Evolutionary conservation across 2,113 vertebrate species (phyloP).

Genomic region (Phrynosoma platyrhinos): DNA sequence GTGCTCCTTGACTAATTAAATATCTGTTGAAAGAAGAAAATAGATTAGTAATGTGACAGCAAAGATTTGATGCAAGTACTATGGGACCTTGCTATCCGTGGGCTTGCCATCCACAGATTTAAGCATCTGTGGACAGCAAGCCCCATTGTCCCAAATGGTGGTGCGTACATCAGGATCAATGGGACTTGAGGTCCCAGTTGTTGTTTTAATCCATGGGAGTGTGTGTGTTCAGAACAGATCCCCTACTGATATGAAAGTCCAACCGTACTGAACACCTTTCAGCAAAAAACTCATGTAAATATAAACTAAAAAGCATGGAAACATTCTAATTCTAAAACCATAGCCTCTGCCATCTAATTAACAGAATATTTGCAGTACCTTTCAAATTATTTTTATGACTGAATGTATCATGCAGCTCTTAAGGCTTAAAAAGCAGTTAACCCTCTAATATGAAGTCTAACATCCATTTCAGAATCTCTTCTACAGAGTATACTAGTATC

Average conservation of each 20-base stretch:
- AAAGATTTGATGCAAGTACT: not conserved
- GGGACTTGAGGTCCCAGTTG: no score
- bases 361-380: no score
- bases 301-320: not conserved
- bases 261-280: not conserved
- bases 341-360: not conserved
- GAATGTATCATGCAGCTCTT: no score
- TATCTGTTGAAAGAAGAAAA: slow-evolving; percentile 81
- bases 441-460: not conserved
- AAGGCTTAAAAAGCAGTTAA: not conserved
- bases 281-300: not conserved
- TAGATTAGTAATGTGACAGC: slow-evolving; percentile 29
- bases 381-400: no score
- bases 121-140: no score
- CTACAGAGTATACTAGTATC: not conserved
- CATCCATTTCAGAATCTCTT: not conserved
- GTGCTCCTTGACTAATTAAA: slow-evolving; percentile 94
- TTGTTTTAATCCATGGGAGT: no score
- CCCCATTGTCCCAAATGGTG: no score
- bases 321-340: not conserved
- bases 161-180: no score
- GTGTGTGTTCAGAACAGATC: no score
- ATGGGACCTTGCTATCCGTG: no score
- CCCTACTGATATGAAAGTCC: no score
- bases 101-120: no score